These are phyloP conservation scores for Rhea pennata DNA, from an alignment of 2,113 vertebrate species.

Conservation along the genomic window DNA sequence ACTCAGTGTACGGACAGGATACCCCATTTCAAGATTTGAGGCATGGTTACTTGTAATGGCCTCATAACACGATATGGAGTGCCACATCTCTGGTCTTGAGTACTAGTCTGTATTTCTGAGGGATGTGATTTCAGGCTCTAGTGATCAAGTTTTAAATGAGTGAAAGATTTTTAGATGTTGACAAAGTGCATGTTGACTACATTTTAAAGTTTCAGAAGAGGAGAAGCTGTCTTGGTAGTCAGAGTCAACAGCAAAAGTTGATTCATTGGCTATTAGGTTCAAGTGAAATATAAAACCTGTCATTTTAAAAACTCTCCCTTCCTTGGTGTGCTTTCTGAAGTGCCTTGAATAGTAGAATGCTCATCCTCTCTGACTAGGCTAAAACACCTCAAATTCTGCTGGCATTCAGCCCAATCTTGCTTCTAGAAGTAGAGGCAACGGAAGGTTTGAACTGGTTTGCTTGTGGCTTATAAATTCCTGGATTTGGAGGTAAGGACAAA, in stretches of 20 bases:
- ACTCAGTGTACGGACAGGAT: neutral
- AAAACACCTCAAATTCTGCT: neutral
- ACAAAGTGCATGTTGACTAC: neutral
- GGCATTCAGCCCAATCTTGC: neutral
- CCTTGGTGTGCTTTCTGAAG: neutral
- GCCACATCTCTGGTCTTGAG: neutral
- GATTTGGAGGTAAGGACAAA: neutral
- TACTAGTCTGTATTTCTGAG: neutral
- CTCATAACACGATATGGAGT: neutral
- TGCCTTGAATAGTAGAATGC: neutral
- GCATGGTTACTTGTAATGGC: fast-evolving
- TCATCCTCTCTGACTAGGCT: neutral
- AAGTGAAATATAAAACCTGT: neutral
- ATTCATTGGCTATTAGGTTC: neutral
- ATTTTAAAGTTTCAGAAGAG: neutral
- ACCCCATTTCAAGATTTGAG: neutral
- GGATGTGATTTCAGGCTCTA: neutral
- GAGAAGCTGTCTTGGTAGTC: neutral
- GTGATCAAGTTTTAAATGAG: neutral
- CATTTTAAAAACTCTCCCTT: neutral
- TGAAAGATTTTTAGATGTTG: neutral
- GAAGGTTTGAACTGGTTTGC: neutral
- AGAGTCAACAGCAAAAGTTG: neutral
- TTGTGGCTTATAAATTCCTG: neutral
- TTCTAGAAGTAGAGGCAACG: neutral